These are phyloP conservation scores for Mustelus asterias DNA, from an alignment of 2,113 vertebrate species.

Conservation along the genomic window DNA sequence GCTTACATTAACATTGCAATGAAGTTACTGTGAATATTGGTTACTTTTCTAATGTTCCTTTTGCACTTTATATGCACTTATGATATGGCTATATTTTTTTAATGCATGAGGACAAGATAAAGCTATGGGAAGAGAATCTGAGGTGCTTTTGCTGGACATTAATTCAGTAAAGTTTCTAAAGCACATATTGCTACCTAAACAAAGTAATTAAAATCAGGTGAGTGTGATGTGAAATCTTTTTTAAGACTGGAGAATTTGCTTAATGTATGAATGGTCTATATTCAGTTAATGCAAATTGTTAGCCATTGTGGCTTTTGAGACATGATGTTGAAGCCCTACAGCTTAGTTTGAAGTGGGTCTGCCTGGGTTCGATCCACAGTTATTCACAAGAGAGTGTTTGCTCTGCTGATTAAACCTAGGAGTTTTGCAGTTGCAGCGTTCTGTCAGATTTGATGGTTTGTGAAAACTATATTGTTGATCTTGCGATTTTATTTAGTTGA, in stretches of 20 bases:
- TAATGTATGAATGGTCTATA: not conserved
- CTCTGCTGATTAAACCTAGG: not conserved
- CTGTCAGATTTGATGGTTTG: not conserved
- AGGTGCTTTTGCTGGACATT: not conserved
- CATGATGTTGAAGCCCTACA: not conserved
- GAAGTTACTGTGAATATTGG: not conserved
- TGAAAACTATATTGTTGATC: not conserved
- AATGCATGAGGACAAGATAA: not conserved
- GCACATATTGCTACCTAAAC: not conserved
- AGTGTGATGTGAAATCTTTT: not conserved
- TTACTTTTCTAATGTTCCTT: not conserved
- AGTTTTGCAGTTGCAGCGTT: not conserved
- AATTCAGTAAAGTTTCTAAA: not conserved
- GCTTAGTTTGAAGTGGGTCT: not conserved
- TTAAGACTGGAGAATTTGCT: not conserved
- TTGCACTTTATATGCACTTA: not conserved
- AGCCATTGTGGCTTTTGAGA: not conserved
- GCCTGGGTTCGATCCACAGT: not conserved
- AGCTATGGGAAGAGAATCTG: not conserved
- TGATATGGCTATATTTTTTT: not conserved
- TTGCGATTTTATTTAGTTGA: not conserved
- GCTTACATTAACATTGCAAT: too few species aligned
- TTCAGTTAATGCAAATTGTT: not conserved
- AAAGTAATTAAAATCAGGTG: not conserved
- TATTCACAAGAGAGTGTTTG: not conserved